Base-by-base conservation (phyloP, 1,140 invertebrate species). In the Drosophila bocqueti region DNA sequence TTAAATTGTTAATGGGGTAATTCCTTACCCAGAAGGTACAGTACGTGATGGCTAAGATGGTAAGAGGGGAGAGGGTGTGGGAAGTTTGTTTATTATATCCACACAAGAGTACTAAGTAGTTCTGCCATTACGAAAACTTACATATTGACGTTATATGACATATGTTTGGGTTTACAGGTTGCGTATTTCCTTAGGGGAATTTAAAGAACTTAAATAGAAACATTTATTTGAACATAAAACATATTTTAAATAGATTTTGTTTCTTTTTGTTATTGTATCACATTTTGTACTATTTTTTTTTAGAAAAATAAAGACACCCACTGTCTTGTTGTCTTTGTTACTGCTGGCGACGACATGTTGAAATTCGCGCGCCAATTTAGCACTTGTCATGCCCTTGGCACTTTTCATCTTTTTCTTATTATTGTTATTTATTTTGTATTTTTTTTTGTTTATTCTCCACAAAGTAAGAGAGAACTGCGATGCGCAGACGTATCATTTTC, bases 351-450 rank as follows among this genome's bases (percentile, higher is more conserved):
- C 85, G 85, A 89, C 85, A 89, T 82, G 85, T 82, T 82, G 79
- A 89, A 90, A 79, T 79, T 89, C 85, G 78, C 81, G 85, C 79
- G 82, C 85, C 85, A 91, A 90, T 90, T 90, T 90, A 90, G 76
- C 85, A 90, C 85, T 90, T 90, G 85, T 90, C 85, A 90, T 90
- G 74, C 50, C 76, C 50, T 60, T 68, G 13, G 34, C 40, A 61
- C 31, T 59, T 36, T 65, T 45, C 29, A 65, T 68, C 49, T 26
- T 58, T 36, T 54, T 63, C 42, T 18, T 64, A 38, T 58, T 42
- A 16, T n/a, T 43, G 8, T 46, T 45, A 42, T 43, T 29, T 16
- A 8, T 42, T 21, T 18, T 4, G 26, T 6, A 49, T 38, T 16
- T 1, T 64, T 16, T 10, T n/a, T 57, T 31, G 21, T 43, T 5